Conservation (phyloP, 2,113 vertebrate genomes). For the Grus americana region DNA sequence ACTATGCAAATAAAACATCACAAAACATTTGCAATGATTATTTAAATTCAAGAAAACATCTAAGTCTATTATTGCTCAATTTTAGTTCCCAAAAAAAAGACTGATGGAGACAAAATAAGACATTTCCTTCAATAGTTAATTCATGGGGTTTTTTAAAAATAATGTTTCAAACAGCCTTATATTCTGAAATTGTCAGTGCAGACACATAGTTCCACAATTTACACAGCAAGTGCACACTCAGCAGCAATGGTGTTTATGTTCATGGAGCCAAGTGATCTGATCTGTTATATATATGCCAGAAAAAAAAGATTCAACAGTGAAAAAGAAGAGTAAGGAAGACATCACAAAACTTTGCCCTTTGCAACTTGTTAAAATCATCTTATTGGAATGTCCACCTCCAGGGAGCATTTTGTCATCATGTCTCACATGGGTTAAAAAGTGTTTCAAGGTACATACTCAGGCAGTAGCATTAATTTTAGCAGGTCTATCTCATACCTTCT, state of each 20-base stretch:
- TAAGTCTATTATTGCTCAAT: not conserved
- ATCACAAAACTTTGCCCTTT: not conserved
- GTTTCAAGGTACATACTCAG: not conserved
- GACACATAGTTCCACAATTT: not conserved
- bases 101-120: not conserved
- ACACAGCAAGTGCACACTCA: not conserved
- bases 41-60: not conserved
- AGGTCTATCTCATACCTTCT: not conserved
- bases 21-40: not conserved
- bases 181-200: not conserved
- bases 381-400: not conserved
- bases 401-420: not conserved
- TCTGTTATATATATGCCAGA: not conserved
- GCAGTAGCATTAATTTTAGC: not conserved
- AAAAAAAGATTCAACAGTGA: not conserved
- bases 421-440: not conserved
- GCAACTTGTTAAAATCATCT: not conserved
- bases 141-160: fast-evolving
- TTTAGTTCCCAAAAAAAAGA: not conserved
- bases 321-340: not conserved
- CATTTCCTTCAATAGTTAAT: not conserved
- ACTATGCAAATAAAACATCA: not conserved
- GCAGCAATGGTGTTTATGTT: not conserved
- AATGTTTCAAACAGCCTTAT: not conserved
- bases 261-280: not conserved